A percentile compares a stretch with the other conserved stretches of the same genome.
Evolutionary conservation across 2,888 invertebrate species (phyloP).

Genomic region (Mystacides longicornis): DNA sequence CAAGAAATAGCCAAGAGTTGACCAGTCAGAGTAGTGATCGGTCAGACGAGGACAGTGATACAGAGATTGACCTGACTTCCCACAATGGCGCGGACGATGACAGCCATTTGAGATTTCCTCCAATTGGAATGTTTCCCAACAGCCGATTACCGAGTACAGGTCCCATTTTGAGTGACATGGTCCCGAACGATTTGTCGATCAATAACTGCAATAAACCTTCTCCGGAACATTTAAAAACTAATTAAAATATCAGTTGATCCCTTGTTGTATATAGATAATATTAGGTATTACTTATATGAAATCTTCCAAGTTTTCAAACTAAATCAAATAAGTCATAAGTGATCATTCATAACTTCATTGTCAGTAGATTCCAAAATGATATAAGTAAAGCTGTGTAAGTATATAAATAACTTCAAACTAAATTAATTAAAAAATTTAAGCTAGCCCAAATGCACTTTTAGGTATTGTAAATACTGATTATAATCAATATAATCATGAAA

Average conservation of each 20-base stretch:
- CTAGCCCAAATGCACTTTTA: too few species aligned
- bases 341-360: too few species aligned
- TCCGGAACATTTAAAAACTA: constrained; percentile 6
- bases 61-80: constrained; percentile 47
- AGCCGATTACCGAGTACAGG: constrained; percentile 37
- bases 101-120: constrained; percentile 40
- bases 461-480: too few species aligned
- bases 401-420: too few species aligned
- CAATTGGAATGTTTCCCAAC: constrained; percentile 40
- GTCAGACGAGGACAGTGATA: constrained; percentile 44
- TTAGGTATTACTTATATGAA: too few species aligned
- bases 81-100: constrained; percentile 46
- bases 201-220: constrained; percentile 17
- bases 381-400: too few species aligned
- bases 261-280: not conserved
- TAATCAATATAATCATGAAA: too few species aligned
- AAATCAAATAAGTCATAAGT: too few species aligned
- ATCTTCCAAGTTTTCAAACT: too few species aligned
- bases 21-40: constrained; percentile 27
- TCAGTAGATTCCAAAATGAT: too few species aligned
- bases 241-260: not conserved
- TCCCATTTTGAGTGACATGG: constrained; percentile 42
- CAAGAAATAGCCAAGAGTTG: not conserved
- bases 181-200: constrained; percentile 46
- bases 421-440: too few species aligned